Conservation (phyloP, 2,797 vertebrate genomes). For the Brachyrhaphis roseni region DNA sequence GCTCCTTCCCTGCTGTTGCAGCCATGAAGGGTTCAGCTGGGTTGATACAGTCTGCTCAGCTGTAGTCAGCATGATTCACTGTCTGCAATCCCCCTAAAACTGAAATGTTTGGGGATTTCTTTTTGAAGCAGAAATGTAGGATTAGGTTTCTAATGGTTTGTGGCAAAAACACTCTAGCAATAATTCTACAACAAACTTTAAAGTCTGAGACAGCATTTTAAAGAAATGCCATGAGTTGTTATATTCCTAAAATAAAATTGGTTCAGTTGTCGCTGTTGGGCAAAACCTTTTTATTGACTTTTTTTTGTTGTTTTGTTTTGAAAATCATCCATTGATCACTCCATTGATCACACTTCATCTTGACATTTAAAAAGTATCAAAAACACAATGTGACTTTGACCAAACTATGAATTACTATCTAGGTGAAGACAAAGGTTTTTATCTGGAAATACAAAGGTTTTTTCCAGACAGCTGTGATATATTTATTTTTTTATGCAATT, state of each 20-base stretch:
- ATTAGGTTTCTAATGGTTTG: not conserved
- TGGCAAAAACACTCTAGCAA: not conserved
- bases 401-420: not conserved
- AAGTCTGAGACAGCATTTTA: not conserved
- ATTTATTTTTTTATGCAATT: not conserved
- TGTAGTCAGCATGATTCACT: conserved; percentile 39
- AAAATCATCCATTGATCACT: no score
- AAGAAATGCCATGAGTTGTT: not conserved
- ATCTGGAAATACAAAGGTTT: not conserved
- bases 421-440: not conserved
- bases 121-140: not conserved
- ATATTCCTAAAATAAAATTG: not conserved
- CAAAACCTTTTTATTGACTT: not conserved
- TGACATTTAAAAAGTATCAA: not conserved
- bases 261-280: not conserved
- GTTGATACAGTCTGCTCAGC: conserved; percentile 28
- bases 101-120: conserved; percentile 12
- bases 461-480: not conserved
- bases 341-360: not conserved
- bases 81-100: conserved; percentile 12
- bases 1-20: conserved; percentile 43
- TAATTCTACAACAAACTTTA: not conserved
- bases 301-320: not conserved
- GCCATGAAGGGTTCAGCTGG: conserved; percentile 19
- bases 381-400: not conserved